phyloP scores from a whole-genome alignment of 2,113 vertebrate species.

The Stigmatopora argus region DNA sequence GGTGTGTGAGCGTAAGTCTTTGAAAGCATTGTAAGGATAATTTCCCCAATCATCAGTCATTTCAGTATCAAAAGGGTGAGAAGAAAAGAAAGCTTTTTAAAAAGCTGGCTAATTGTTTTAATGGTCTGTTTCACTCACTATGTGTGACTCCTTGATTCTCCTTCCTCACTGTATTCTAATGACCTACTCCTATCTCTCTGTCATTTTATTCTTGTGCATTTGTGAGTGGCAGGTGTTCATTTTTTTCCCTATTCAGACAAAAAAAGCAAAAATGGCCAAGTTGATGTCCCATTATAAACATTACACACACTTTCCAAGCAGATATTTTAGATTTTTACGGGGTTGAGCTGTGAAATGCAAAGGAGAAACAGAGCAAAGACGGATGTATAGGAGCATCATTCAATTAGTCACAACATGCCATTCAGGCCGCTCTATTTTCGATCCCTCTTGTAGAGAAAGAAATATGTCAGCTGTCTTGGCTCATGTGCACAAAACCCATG shows the following conservation, averaged over 20 bases:
- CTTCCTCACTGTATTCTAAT: slow-evolving; percentile 55
- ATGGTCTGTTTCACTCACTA: slow-evolving; percentile 47
- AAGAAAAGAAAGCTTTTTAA: slow-evolving; percentile 54
- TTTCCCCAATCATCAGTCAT: slow-evolving; percentile 41
- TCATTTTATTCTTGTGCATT: slow-evolving; percentile 21
- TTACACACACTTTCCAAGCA: slow-evolving; percentile 24
- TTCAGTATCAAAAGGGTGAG: slow-evolving; percentile 54
- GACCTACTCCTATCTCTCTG: slow-evolving; percentile 40
- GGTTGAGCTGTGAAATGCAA: slow-evolving; percentile 10
- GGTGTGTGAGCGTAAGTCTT: slow-evolving; percentile 20
- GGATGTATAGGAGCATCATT: slow-evolving; percentile 23
- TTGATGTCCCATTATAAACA: slow-evolving; percentile 59
- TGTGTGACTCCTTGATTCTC: slow-evolving; percentile 24
- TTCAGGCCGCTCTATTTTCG: slow-evolving; percentile 19
- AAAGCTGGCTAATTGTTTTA: slow-evolving; percentile 59
- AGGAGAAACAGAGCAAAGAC: slow-evolving; percentile 3
- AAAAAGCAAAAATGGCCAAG: slow-evolving; percentile 52
- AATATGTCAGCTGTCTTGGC: background rate
- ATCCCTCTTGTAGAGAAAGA: background rate
- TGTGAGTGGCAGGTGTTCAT: slow-evolving; percentile 62
- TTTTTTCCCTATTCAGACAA: slow-evolving; percentile 42
- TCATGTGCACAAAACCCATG: background rate
- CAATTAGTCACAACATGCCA: slow-evolving; percentile 24
- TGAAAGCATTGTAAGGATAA: slow-evolving; percentile 49
- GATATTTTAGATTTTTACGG: slow-evolving; percentile 14